A percentile compares a stretch with the other conserved stretches of the same genome.
Conservation (phyloP, 1,140 invertebrate genomes). For the Orius laevigatus region DNA sequence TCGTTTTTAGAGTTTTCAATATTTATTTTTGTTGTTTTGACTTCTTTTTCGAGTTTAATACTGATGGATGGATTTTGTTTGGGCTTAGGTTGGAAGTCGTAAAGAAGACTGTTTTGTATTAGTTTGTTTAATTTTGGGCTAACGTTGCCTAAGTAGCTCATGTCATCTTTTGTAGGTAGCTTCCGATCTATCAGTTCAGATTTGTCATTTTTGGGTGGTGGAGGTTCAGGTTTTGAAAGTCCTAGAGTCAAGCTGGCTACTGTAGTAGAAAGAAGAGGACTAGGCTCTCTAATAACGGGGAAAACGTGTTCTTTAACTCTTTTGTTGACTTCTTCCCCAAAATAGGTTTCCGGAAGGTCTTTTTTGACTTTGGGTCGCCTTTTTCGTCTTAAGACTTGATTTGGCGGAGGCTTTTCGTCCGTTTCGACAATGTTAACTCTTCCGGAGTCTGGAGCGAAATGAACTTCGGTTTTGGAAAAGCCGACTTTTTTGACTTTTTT, state of each 20-base stretch:
- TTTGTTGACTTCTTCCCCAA: slow-evolving; percentile 7
- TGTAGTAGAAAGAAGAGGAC: slow-evolving; percentile 18
- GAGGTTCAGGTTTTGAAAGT: too few relatives aligned
- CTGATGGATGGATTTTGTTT: too few relatives aligned
- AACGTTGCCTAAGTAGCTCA: slow-evolving; percentile 10
- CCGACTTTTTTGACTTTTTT: slow-evolving; percentile 54
- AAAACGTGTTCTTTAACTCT: slow-evolving; percentile 22
- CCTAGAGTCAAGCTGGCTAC: slow-evolving; percentile 13
- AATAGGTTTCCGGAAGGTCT: slow-evolving; percentile 1
- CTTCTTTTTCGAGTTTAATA: too few relatives aligned
- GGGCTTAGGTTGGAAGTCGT: slow-evolving; percentile 10
- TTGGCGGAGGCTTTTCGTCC: slow-evolving; percentile 64
- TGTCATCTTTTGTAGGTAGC: neutral
- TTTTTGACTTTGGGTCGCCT: slow-evolving; percentile 4
- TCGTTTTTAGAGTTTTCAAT: neutral
- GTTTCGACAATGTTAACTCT: slow-evolving; percentile 73
- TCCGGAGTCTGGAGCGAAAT: slow-evolving; percentile 67
- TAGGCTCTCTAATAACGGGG: slow-evolving; percentile 3
- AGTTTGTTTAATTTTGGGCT: slow-evolving; percentile 15
- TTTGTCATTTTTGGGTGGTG: too few relatives aligned
- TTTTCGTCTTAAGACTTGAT: slow-evolving; percentile 51
- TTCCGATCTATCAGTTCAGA: neutral
- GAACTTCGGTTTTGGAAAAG: slow-evolving; percentile 72
- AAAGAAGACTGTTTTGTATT: slow-evolving; percentile 8
- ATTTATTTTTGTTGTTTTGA: too few relatives aligned